A percentile compares a stretch with the other conserved stretches of the same genome.
phyloP scores from a whole-genome alignment of 2,888 invertebrate species.

The Cerastoderma edule region DNA sequence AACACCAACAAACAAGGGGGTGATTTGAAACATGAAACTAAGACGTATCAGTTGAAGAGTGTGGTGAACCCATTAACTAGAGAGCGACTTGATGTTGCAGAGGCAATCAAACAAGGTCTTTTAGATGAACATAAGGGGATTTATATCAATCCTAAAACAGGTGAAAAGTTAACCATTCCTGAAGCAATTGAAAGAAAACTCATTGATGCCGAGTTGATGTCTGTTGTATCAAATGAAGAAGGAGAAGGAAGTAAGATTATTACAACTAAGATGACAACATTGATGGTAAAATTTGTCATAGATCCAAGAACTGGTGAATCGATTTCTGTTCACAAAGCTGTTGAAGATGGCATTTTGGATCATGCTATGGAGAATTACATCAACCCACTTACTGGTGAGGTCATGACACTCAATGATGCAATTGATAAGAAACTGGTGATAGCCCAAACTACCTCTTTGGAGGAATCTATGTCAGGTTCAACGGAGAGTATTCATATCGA shows the following conservation, averaged over 20 bases:
- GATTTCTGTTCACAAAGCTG: conserved; percentile 95
- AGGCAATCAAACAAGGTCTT: conserved; percentile 96
- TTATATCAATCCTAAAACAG: conserved; percentile 89
- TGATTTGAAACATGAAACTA: conserved; percentile 86
- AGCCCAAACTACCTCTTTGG: conserved; percentile 87
- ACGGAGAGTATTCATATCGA: conserved; percentile 86
- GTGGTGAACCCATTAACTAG: conserved; percentile 89
- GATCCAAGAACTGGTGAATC: conserved; percentile 88
- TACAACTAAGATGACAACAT: conserved; percentile 79
- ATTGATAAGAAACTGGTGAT: conserved; percentile 88
- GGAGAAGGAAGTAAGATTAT: conserved; percentile 92
- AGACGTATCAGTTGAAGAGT: conserved; percentile 76
- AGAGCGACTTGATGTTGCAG: conserved; percentile 91
- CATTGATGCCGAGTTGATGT: conserved; percentile 85
- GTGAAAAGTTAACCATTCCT: conserved; percentile 91
- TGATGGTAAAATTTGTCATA: conserved; percentile 86
- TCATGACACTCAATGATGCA: conserved; percentile 90
- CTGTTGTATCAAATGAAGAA: conserved; percentile 89
- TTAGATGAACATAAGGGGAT: conserved; percentile 89
- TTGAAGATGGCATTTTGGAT: conserved; percentile 94
- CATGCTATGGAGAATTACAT: conserved; percentile 91
- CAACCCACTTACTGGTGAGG: conserved; percentile 86
- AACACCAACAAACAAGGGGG: conserved; percentile 95
- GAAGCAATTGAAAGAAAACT: conserved; percentile 93
- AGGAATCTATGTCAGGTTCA: conserved; percentile 84